A percentile compares a stretch with the other conserved stretches of the same genome.
phyloP scores from a whole-genome alignment of 2,113 vertebrate species.

The Alexandromys fortis region DNA sequence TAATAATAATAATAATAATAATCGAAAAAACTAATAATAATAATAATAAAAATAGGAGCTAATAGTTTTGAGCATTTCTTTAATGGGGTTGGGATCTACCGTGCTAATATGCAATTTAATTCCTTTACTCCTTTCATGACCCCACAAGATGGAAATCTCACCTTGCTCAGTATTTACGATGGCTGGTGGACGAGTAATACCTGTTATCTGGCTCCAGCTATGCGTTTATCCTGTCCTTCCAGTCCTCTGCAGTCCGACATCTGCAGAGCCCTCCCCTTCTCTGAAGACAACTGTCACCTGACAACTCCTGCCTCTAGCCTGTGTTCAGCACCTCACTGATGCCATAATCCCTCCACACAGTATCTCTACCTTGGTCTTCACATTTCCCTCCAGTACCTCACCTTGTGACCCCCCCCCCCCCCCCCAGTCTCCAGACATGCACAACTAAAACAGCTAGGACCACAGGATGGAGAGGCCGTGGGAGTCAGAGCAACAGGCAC shows the following conservation, averaged over 20 bases:
- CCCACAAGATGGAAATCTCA: neutral
- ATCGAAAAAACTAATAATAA: no score
- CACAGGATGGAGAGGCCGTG: fast-evolving
- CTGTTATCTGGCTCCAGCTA: neutral
- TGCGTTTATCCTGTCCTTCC: neutral
- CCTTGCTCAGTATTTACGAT: no score
- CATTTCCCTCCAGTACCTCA: neutral
- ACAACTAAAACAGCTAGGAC: neutral
- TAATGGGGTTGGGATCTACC: neutral
- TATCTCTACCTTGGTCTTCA: neutral
- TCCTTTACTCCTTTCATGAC: neutral
- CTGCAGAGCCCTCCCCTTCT: neutral
- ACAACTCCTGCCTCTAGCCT: neutral
- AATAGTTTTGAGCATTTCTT: conserved; percentile 7
- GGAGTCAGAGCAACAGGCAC: neutral
- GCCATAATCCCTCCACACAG: fast-evolving
- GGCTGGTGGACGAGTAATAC: neutral
- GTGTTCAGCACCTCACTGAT: neutral
- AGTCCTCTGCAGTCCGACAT: no score
- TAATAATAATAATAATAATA: neutral
- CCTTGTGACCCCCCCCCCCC: neutral
- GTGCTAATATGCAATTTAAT: neutral
- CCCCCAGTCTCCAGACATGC: neutral
- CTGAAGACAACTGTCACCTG: neutral
- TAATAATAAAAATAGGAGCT: neutral